Conservation (phyloP, 2,888 invertebrate species). For the Leptogaster cylindrica region DNA sequence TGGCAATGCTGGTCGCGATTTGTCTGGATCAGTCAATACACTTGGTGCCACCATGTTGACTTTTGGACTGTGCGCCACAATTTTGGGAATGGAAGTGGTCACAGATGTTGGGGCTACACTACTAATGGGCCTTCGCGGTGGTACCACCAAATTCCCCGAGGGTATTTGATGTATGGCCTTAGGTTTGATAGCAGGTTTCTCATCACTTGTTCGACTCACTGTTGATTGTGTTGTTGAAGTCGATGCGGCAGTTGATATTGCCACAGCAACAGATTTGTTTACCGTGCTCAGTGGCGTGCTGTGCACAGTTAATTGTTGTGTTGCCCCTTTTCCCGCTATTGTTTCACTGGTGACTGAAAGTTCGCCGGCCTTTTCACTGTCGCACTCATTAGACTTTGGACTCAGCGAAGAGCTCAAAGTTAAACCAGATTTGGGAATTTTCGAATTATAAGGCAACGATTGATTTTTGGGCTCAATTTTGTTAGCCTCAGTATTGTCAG, state of each 20-base stretch:
- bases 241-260: conserved; percentile 54
- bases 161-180: conserved; percentile 59
- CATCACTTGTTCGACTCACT: conserved; percentile 44
- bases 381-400: conserved; percentile 50
- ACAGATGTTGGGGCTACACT: conserved; percentile 83
- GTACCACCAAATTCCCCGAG: conserved; percentile 58
- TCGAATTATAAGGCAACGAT: conserved; percentile 88
- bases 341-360: conserved; percentile 53
- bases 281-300: conserved; percentile 64
- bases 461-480: conserved; percentile 92
- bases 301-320: conserved; percentile 65
- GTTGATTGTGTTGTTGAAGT: conserved; percentile 51
- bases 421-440: conserved; percentile 51
- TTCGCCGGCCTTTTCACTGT: conserved; percentile 52
- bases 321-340: conserved; percentile 54
- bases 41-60: conserved; percentile 63
- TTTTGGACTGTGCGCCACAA: conserved; percentile 61
- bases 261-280: conserved; percentile 59
- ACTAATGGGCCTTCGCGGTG: conserved; percentile 80
- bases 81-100: conserved; percentile 59
- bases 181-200: conserved; percentile 55
- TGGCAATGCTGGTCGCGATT: conserved; percentile 78
- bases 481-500: conserved; percentile 53
- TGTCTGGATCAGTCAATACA: conserved; percentile 58
- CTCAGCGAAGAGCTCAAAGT: conserved; percentile 35